A percentile compares a stretch with the other conserved stretches of the same genome.
These are phyloP conservation scores for Cantharis rustica DNA, from an alignment of 2,888 invertebrate species.

Conservation along the genomic window DNA sequence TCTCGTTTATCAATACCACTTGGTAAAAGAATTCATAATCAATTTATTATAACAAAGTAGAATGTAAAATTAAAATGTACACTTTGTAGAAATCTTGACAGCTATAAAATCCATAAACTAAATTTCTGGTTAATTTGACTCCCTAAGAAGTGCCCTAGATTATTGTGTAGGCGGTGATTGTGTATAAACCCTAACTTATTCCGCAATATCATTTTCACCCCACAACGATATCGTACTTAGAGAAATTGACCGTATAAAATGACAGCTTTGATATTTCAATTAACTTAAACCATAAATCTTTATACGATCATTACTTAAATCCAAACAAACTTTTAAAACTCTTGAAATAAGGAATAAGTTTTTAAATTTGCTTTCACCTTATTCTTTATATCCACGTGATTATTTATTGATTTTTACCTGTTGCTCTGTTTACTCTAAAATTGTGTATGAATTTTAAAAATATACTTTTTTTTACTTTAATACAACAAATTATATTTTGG, in stretches of 20 bases:
- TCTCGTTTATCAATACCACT: too few species aligned
- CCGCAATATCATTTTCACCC: constrained; percentile 1
- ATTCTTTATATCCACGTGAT: constrained; percentile 23
- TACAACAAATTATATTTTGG: neutral
- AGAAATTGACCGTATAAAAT: neutral
- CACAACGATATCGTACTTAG: constrained; percentile 2
- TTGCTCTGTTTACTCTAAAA: constrained; percentile 13
- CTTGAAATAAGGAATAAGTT: neutral
- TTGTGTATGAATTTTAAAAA: too few species aligned
- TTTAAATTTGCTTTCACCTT: constrained; percentile 9
- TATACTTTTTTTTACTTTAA: neutral
- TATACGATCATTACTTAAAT: neutral
- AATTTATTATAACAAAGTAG: neutral
- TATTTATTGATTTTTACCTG: constrained; percentile 25
- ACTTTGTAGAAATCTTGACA: neutral
- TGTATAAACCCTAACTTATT: constrained; percentile 7
- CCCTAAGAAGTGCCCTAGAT: constrained; percentile 8
- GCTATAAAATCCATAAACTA: neutral
- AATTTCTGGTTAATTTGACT: constrained; percentile 22
- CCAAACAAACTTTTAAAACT: neutral
- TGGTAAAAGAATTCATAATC: neutral
- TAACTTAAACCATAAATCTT: neutral
- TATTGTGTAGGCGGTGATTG: constrained; percentile 3
- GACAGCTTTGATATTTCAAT: constrained; percentile 8
- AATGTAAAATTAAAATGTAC: too few species aligned